Conservation (phyloP, 1,140 invertebrate species). For the Drosophila yakuba region DNA sequence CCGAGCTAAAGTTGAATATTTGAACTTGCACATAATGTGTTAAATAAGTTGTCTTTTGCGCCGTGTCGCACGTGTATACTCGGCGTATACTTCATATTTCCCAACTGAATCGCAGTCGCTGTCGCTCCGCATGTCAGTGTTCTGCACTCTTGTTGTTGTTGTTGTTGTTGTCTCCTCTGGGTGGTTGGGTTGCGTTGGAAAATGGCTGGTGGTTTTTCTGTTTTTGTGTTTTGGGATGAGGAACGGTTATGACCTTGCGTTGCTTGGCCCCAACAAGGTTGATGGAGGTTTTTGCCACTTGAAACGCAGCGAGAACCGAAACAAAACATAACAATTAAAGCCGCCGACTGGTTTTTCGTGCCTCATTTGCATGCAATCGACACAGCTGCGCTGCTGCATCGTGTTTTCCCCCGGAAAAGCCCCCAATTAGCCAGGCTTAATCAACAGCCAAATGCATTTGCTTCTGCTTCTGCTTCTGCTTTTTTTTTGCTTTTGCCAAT, state of each 20-base stretch:
- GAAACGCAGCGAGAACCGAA: constrained; percentile 3
- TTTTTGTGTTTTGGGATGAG: too few relatives aligned
- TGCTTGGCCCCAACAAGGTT: constrained; percentile 38
- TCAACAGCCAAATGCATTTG: constrained; percentile 14
- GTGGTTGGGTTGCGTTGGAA: background rate
- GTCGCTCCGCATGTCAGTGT: constrained; percentile 17
- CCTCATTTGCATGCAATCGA: constrained; percentile 26
- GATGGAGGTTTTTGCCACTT: constrained; percentile 25
- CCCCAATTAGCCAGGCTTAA: constrained; percentile 20
- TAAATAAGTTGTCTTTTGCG: constrained; percentile 39
- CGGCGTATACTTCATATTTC: constrained; percentile 47
- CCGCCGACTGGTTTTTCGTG: constrained; percentile 21
- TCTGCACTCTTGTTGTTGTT: background rate
- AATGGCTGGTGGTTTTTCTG: background rate
- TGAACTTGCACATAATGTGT: constrained; percentile 44
- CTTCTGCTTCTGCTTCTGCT: background rate
- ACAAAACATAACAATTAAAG: constrained; percentile 28
- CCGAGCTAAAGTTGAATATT: constrained; percentile 38
- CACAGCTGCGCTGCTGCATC: constrained; percentile 6
- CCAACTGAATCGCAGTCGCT: constrained; percentile 37
- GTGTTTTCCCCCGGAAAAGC: background rate
- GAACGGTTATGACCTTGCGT: constrained; percentile 21
- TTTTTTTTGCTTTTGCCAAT: background rate
- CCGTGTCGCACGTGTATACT: constrained; percentile 23
- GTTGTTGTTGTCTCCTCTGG: background rate